Conservation (phyloP, 2,113 vertebrate genomes). For the Indri indri region DNA sequence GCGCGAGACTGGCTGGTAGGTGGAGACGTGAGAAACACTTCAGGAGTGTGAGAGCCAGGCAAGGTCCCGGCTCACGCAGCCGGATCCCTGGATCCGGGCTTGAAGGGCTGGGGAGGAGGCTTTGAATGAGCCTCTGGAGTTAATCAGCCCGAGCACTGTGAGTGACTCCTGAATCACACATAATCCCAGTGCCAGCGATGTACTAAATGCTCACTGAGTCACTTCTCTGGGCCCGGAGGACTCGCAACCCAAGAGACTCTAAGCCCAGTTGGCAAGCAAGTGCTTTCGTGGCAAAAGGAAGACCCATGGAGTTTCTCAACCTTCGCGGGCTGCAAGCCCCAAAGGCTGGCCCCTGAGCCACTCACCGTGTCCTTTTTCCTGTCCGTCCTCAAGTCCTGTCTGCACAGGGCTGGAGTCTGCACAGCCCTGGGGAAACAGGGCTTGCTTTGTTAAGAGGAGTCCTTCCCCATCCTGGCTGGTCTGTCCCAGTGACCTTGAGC, state of each 20-base stretch:
- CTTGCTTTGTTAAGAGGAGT: not conserved
- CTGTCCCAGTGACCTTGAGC: constrained; percentile 41
- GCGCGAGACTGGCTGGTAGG: not conserved
- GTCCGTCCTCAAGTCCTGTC: not conserved
- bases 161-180: constrained; percentile 60
- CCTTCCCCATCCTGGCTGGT: not conserved
- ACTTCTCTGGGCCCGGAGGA: constrained; percentile 54
- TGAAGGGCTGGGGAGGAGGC: not conserved
- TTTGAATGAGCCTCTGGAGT: not conserved
- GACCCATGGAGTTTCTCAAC: not conserved
- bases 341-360: not conserved
- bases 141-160: not conserved
- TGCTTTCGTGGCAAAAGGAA: not conserved
- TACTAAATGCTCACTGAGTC: constrained; percentile 56
- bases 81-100: not conserved
- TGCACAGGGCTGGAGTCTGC: not conserved
- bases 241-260: not conserved
- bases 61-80: not conserved
- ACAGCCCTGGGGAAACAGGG: no score
- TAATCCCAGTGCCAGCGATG: not conserved
- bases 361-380: not conserved
- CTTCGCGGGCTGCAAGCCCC: not conserved
- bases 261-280: constrained; percentile 1
- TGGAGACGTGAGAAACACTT: not conserved
- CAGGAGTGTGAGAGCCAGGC: not conserved